Conservation (phyloP, 2,113 vertebrate genomes). For the Rhinolophus sinicus region DNA sequence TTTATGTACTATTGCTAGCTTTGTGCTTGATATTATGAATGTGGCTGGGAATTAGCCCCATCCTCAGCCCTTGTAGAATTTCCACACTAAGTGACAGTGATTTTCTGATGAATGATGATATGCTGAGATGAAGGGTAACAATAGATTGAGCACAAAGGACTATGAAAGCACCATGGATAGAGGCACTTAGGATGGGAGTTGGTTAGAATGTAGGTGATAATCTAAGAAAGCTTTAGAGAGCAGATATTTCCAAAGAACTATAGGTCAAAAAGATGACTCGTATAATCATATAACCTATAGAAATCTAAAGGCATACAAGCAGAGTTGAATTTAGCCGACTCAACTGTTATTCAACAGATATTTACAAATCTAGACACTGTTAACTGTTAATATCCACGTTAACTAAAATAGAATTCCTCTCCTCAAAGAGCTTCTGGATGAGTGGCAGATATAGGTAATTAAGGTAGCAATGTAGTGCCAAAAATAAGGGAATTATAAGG, state of each 20-base stretch:
- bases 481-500: not conserved
- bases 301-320: not conserved
- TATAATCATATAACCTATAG: not conserved
- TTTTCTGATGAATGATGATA: not conserved
- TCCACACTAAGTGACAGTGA: not conserved
- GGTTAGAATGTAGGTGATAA: not conserved
- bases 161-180: not conserved
- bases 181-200: not conserved
- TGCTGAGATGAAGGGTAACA: not conserved
- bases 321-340: constrained; percentile 13
- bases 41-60: not conserved
- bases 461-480: not conserved
- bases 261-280: not conserved
- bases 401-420: not conserved
- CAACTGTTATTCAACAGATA: not conserved
- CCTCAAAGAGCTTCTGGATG: not conserved
- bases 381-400: not conserved
- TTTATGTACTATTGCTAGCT: not conserved
- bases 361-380: constrained; percentile 9
- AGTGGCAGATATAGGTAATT: not conserved
- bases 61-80: not conserved
- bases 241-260: constrained; percentile 18
- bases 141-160: not conserved
- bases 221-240: not conserved
- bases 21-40: not conserved